Percentiles rank a stretch among this genome's conserved stretches.
Evolutionary conservation across 92 coral and sea anemone genomes (phyloP).

Genomic region (Epizoanthus fatuus): DNA sequence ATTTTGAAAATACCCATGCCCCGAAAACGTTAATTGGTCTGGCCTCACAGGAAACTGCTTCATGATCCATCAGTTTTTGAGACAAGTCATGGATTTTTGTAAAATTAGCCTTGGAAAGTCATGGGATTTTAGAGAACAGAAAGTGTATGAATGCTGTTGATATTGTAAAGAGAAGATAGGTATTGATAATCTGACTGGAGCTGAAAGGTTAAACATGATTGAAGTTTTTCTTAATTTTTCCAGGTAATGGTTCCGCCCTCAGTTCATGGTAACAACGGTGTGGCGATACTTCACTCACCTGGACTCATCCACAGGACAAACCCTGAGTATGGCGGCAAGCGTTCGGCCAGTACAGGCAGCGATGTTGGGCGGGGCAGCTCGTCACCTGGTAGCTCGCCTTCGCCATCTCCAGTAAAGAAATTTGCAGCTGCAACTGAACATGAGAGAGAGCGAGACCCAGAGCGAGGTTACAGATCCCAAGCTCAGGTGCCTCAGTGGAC

Average conservation of each 20-base stretch:
- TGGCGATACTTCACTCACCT: constrained; percentile 89
- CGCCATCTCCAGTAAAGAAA: constrained; percentile 93
- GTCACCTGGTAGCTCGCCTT: constrained; percentile 81
- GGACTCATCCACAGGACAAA: constrained; percentile 75
- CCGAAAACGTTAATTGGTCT: no score
- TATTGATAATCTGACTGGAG: neutral
- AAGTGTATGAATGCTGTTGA: no score
- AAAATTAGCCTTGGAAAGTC: no score
- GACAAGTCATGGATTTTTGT: no score
- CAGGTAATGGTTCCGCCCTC: constrained; percentile 90
- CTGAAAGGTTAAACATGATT: neutral
- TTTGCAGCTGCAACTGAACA: constrained; percentile 76
- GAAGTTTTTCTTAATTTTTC: neutral
- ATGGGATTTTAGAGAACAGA: no score
- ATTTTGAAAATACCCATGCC: no score
- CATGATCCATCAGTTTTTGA: no score
- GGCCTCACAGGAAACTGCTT: no score
- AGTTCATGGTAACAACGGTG: constrained; percentile 98
- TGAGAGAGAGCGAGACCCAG: constrained; percentile 47
- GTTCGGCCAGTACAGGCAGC: constrained; percentile 76
- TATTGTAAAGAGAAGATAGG: neutral
- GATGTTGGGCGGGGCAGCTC: constrained; percentile 69
- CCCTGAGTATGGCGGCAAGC: constrained; percentile 75
- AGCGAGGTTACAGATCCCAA: constrained; percentile 68
- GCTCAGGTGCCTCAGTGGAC: constrained; percentile 84